These are phyloP conservation scores for Sebastiscus albofasciatus DNA, from an alignment of 2,797 vertebrate species.

Conservation along the genomic window DNA sequence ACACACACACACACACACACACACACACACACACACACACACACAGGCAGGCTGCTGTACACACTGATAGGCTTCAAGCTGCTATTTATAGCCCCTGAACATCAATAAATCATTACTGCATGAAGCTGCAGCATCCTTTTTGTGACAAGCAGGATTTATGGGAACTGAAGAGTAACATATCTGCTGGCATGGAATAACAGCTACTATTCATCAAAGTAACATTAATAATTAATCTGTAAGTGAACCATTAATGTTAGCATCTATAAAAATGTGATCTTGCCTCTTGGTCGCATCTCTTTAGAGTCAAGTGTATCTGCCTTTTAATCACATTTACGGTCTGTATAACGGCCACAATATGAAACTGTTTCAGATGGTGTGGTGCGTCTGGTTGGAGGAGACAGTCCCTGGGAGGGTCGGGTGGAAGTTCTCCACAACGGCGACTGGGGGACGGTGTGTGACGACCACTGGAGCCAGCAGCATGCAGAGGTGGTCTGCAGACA, in stretches of 20 bases:
- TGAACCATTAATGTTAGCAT: not conserved
- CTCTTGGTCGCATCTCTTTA: not conserved
- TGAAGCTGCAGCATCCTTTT: constrained; percentile 42
- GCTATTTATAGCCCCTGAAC: constrained; percentile 58
- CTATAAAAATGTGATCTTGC: not conserved
- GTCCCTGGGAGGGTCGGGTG: constrained; percentile 89
- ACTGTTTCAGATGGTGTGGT: constrained; percentile 83
- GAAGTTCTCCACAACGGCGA: constrained; percentile 90
- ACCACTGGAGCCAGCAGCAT: constrained; percentile 88
- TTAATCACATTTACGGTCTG: not conserved
- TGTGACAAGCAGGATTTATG: constrained; percentile 32
- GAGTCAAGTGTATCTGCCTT: not conserved
- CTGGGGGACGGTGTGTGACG: constrained; percentile 96
- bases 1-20: constrained; percentile 1
- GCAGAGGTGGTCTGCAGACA: constrained; percentile 94
- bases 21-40: not conserved
- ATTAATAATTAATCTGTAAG: constrained; percentile 40
- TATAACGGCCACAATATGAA: not conserved
- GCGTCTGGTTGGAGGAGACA: constrained; percentile 88
- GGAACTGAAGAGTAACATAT: constrained; percentile 10
- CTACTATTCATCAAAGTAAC: not conserved
- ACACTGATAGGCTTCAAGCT: not conserved
- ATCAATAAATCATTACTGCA: constrained; percentile 69
- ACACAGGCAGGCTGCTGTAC: not conserved
- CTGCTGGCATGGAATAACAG: constrained; percentile 4